Evolutionary conservation across 2,888 invertebrate genomes (phyloP).

Genomic region (Desoria tigrina): DNA sequence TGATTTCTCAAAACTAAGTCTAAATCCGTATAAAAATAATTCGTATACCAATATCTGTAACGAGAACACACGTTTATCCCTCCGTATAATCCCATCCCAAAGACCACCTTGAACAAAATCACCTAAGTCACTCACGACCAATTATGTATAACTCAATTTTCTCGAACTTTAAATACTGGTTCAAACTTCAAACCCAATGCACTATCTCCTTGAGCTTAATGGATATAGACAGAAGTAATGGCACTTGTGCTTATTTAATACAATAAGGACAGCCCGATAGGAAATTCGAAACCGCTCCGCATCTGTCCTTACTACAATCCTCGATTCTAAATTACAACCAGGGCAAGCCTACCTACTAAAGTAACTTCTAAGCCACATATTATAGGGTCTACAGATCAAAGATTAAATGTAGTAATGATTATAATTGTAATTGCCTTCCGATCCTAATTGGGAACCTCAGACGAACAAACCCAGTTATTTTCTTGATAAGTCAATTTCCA

Average conservation of each 20-base stretch:
- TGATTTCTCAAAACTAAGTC: neutral
- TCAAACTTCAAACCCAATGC: neutral
- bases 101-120: constrained; percentile 25
- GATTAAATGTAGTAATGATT: constrained; percentile 24
- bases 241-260: too few relatives aligned
- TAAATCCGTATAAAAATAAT: too few relatives aligned
- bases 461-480: constrained; percentile 37
- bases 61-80: neutral
- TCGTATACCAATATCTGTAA: too few relatives aligned
- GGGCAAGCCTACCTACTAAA: too few relatives aligned
- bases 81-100: neutral
- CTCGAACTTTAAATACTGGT: constrained; percentile 1
- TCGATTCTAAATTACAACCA: too few relatives aligned
- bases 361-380: too few relatives aligned
- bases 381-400: constrained; percentile 2
- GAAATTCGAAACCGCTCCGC: too few relatives aligned
- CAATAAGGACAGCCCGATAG: too few relatives aligned
- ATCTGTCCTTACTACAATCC: too few relatives aligned
- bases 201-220: neutral
- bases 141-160: constrained; percentile 22
- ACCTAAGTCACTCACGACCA: constrained; percentile 21
- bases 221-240: neutral
- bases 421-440: constrained; percentile 24
- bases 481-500: constrained; percentile 45
- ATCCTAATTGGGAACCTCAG: constrained; percentile 19